These are phyloP conservation scores for Halcyon smyrnensis DNA, from an alignment of 2,797 vertebrate genomes.

Conservation along the genomic window DNA sequence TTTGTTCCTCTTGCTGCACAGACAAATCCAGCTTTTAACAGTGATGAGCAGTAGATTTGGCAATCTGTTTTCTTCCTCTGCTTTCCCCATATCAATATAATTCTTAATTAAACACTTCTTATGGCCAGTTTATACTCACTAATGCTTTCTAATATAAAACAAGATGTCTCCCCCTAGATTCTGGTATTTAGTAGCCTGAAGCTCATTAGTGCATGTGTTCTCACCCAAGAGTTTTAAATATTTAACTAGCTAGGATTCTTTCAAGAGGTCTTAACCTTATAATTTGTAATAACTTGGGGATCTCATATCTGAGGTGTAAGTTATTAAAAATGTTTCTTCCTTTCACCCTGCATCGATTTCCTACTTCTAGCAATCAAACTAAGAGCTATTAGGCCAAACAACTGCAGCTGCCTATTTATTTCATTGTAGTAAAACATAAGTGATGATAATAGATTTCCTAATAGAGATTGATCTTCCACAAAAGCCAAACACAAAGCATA, in stretches of 20 bases:
- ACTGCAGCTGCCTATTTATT: conserved; percentile 71
- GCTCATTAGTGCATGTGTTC: conserved; percentile 76
- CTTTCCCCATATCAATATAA: not conserved
- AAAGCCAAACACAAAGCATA: conserved; percentile 22
- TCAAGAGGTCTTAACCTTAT: conserved; percentile 81
- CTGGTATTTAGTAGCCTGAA: conserved; percentile 71
- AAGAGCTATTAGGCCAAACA: conserved; percentile 56
- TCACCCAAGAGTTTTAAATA: conserved; percentile 82
- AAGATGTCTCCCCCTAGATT: conserved; percentile 60
- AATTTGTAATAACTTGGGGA: conserved; percentile 80
- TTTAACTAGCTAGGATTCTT: conserved; percentile 80
- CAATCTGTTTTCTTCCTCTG: not conserved
- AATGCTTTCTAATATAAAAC: conserved; percentile 58
- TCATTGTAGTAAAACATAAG: conserved; percentile 69
- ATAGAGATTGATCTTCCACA: conserved; percentile 63
- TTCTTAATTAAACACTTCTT: conserved; percentile 56
- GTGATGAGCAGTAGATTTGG: not conserved
- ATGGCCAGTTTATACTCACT: conserved; percentile 46
- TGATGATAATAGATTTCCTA: conserved; percentile 70
- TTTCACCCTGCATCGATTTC: conserved; percentile 72
- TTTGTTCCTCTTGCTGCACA: not conserved
- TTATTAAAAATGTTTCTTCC: conserved; percentile 73
- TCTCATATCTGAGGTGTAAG: conserved; percentile 65
- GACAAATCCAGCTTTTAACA: not conserved
- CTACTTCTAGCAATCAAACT: conserved; percentile 62